A percentile compares a stretch with the other conserved stretches of the same genome.
Conservation (phyloP, 2,888 invertebrate genomes). For the Hydrotaea diabolus region DNA sequence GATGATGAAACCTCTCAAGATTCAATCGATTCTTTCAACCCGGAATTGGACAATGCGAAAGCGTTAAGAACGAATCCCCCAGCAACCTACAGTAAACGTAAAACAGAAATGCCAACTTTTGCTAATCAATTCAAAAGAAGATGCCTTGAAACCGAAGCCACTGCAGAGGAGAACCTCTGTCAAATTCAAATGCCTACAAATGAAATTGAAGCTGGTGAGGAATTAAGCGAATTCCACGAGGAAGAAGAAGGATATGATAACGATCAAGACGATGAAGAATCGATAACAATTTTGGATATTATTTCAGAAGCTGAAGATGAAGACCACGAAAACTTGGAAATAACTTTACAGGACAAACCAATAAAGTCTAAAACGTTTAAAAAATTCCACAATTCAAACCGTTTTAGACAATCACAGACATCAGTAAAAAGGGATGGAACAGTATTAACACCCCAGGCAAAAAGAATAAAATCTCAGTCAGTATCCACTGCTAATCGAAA, state of each 20-base stretch:
- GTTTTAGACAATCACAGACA: too few relatives aligned
- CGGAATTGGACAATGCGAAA: too few relatives aligned
- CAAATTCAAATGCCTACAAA: background rate
- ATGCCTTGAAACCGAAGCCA: background rate
- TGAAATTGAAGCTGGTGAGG: background rate
- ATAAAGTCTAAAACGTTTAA: too few relatives aligned
- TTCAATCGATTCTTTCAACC: background rate
- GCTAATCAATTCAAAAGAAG: background rate
- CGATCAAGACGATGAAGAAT: background rate
- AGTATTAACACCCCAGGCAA: too few relatives aligned
- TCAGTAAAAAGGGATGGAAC: too few relatives aligned
- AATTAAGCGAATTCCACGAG: background rate
- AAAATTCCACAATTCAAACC: too few relatives aligned
- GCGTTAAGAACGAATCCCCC: too few relatives aligned
- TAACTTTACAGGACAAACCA: too few relatives aligned
- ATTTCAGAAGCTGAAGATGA: slow-evolving; percentile 23
- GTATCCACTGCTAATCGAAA: too few relatives aligned
- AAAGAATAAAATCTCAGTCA: too few relatives aligned
- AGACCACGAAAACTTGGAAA: too few relatives aligned
- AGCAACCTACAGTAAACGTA: background rate
- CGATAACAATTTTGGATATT: slow-evolving; percentile 35
- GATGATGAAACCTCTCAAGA: slow-evolving; percentile 14
- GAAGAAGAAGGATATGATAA: background rate
- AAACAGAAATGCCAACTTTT: background rate
- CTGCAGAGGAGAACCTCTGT: background rate